Percentiles rank a stretch among this genome's conserved stretches.
Conservation (phyloP, 1,140 invertebrate species). For the Hycleus cichorii region DNA sequence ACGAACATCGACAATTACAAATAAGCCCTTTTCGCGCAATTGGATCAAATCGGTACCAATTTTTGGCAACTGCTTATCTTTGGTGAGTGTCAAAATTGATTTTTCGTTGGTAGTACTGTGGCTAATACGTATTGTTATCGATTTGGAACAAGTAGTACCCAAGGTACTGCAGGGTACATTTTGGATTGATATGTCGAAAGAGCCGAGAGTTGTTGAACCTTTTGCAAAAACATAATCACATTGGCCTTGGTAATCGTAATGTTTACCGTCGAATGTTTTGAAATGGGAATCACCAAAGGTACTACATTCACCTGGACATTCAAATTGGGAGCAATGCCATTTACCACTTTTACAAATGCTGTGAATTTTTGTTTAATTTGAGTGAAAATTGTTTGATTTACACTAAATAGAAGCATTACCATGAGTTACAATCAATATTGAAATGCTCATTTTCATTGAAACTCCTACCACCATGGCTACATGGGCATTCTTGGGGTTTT, state of each 20-base stretch:
- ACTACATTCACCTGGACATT: constrained; percentile 63
- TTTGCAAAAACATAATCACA: constrained; percentile 81
- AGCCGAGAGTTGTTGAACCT: constrained; percentile 49
- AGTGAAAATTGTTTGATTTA: background rate
- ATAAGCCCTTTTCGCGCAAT: constrained; percentile 59
- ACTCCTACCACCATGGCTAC: constrained; percentile 78
- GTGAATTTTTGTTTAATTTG: constrained; percentile 20
- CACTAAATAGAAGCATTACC: constrained; percentile 44
- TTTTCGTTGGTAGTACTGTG: constrained; percentile 29
- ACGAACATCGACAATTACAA: constrained; percentile 70
- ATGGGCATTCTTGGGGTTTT: constrained; percentile 64
- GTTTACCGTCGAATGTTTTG: constrained; percentile 75
- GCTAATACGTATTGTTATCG: constrained; percentile 54
- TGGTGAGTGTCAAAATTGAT: constrained; percentile 49
- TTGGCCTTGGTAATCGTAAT: constrained; percentile 79
- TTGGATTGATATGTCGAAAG: constrained; percentile 64
- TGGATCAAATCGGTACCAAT: constrained; percentile 44
- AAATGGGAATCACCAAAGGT: constrained; percentile 85
- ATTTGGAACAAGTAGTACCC: constrained; percentile 81
- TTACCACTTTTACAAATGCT: constrained; percentile 59
- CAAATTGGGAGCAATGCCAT: constrained; percentile 58
- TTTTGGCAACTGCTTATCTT: constrained; percentile 45
- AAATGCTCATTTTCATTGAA: constrained; percentile 70
- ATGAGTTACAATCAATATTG: constrained; percentile 75
- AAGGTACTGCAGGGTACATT: constrained; percentile 78